A percentile compares a stretch with the other conserved stretches of the same genome.
Conservation (phyloP, 2,113 vertebrate genomes). For the Microtus richardsoni region DNA sequence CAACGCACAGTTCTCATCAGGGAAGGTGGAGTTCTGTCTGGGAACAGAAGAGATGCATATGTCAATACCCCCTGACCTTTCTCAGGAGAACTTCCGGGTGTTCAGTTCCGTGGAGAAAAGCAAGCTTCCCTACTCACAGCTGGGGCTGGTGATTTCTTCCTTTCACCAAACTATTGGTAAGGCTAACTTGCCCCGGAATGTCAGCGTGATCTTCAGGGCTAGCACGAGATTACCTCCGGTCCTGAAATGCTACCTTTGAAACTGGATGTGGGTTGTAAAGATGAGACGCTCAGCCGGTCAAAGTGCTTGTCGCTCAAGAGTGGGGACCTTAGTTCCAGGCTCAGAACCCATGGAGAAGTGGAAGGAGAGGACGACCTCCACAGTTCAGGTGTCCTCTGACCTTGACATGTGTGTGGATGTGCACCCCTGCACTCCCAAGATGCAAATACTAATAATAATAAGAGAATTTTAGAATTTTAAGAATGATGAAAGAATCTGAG, state of each 20-base stretch:
- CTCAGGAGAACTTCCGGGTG: slow-evolving; percentile 88
- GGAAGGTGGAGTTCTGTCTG: slow-evolving; percentile 86
- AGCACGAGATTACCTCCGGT: not conserved
- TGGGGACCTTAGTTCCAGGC: no score
- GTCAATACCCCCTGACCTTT: slow-evolving; percentile 87
- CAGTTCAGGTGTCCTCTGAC: not conserved
- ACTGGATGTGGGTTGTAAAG: not conserved
- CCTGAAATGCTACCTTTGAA: not conserved
- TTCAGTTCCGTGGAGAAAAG: slow-evolving; percentile 86
- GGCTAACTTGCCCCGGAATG: slow-evolving; percentile 53
- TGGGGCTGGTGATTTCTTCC: slow-evolving; percentile 88
- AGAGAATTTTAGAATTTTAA: not conserved
- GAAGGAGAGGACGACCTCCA: not conserved
- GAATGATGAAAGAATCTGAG: not conserved
- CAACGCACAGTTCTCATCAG: slow-evolving; percentile 41
- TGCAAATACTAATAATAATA: not conserved
- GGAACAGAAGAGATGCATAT: slow-evolving; percentile 80
- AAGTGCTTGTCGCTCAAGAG: not conserved
- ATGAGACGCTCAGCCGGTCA: no score
- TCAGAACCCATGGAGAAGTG: not conserved
- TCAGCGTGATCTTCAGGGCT: not conserved
- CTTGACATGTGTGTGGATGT: not conserved
- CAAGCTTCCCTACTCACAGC: slow-evolving; percentile 87
- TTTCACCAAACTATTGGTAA: slow-evolving; percentile 93
- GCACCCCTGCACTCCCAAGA: not conserved